Base-by-base conservation (phyloP, 2,113 vertebrate genomes). In the Cyprinodon tularosa region DNA sequence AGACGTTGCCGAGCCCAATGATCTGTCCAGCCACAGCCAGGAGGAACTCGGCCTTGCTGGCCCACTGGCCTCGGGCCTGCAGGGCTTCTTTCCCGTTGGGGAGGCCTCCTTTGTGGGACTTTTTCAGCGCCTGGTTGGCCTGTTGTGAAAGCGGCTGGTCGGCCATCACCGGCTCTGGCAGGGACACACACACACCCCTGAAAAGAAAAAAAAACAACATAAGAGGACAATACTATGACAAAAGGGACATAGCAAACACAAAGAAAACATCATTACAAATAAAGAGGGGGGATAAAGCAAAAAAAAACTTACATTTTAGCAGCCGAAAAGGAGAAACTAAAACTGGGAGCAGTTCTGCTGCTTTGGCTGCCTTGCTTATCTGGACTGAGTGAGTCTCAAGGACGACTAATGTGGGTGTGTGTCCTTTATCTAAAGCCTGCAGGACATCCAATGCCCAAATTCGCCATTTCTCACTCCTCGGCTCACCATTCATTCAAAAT, bases 1-100 rank as follows among this genome's bases (percentile, higher is more conserved):
- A 94, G 10, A 94, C 91, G 60, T 94, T 94, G 13, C 93, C 93
- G 67, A 94, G 77, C 8, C 93, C 93, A 6, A 94, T 93, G 74
- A 94, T 93, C 86, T 94, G 93, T 4, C 93, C 93, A 0, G 93
- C 93, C 42, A 93, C 93, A 0, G 93, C 93, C 76, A 94, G 73
- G n/a, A 94, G 89, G 76, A 93, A 94, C 86, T 94, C 93, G 0
- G 91, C 84, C 69, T 94, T 94, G 80, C 72, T 93, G 4, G 89
- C 93, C 93, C 93, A 94, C 87, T 94, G 89, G 12, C 91, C 93
- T 11, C 93, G 66, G 45, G 85, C 93, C 3, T 71, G 76, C 13
- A 92, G 84, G n/a, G n/a, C 53, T 20, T 72, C 47, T 42, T 74
- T 76, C 53, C 62, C 80, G 0, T 22, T 83, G 12, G 62, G 38